Evolutionary conservation across 2,797 vertebrate genomes (phyloP).

Genomic region (Hoplostethus atlanticus): DNA sequence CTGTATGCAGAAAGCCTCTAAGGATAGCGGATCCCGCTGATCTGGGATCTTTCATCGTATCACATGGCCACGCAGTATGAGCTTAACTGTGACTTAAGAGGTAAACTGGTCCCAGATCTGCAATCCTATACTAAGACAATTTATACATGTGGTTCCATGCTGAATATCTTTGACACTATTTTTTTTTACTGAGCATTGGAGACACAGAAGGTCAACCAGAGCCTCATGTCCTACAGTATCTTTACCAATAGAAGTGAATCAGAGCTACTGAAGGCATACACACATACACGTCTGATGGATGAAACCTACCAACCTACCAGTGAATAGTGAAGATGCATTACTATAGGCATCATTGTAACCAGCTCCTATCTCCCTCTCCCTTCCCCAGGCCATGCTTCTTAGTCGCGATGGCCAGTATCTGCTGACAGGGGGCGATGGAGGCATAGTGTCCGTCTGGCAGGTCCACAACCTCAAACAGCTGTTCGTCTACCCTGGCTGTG

Average conservation of each 20-base stretch:
- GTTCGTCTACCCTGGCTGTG: constrained; percentile 95
- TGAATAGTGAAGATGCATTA: neutral
- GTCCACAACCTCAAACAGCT: constrained; percentile 92
- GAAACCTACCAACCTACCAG: neutral
- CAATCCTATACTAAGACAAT: constrained; percentile 50
- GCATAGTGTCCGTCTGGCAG: constrained; percentile 93
- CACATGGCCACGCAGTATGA: constrained; percentile 55
- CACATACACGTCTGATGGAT: no score
- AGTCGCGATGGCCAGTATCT: constrained; percentile 97
- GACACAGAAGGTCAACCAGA: neutral
- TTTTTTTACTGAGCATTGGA: neutral
- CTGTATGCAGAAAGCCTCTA: constrained; percentile 52
- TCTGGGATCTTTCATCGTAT: constrained; percentile 52
- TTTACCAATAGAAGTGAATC: no score
- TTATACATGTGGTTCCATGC: constrained; percentile 44
- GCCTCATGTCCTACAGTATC: no score
- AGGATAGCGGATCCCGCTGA: constrained; percentile 37
- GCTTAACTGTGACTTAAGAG: constrained; percentile 50
- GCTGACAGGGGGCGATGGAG: constrained; percentile 93
- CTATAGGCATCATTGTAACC: neutral
- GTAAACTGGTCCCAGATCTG: constrained; percentile 50
- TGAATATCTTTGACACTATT: constrained; percentile 17
- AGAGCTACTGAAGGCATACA: no score
- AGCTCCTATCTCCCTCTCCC: neutral
- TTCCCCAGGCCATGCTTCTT: constrained; percentile 90